These are phyloP conservation scores for Onychostoma macrolepis DNA, from an alignment of 2,113 vertebrate genomes.

Conservation along the genomic window DNA sequence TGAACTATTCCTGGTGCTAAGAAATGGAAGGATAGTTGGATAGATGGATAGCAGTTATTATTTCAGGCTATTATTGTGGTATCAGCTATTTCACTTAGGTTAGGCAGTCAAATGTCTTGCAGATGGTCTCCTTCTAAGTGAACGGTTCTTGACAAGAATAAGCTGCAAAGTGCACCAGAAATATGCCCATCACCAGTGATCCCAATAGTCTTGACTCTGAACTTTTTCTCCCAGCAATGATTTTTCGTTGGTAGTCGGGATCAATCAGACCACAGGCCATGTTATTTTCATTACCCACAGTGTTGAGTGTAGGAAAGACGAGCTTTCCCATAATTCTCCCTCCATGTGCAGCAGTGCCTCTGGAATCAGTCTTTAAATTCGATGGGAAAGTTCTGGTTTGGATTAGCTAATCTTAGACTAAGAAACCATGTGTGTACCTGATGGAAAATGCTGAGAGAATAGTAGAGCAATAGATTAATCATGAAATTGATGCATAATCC, in stretches of 20 bases:
- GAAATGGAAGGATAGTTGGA: background rate
- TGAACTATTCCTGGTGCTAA: background rate
- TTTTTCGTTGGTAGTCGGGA: conserved; percentile 24
- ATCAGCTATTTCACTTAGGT: background rate
- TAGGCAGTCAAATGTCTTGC: background rate
- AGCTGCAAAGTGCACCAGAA: background rate
- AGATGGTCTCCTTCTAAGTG: background rate
- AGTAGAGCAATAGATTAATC: background rate
- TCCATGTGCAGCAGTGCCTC: background rate
- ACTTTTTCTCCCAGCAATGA: background rate
- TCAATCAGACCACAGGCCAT: conserved; percentile 41
- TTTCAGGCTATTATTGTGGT: background rate
- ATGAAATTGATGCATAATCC: background rate
- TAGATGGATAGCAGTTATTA: background rate
- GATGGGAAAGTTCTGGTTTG: conserved; percentile 32
- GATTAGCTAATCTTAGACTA: conserved; percentile 17
- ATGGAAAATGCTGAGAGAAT: background rate
- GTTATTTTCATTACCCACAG: conserved; percentile 46
- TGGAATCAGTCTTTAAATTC: conserved; percentile 30
- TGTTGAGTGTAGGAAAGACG: conserved; percentile 19
- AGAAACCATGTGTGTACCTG: conserved; percentile 3
- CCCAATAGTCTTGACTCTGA: background rate
- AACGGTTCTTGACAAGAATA: background rate
- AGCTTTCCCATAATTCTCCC: conserved; percentile 29
- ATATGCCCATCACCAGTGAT: background rate